phyloP scores from a whole-genome alignment of 2,113 vertebrate genomes.

The Laterallus jamaicensis region DNA sequence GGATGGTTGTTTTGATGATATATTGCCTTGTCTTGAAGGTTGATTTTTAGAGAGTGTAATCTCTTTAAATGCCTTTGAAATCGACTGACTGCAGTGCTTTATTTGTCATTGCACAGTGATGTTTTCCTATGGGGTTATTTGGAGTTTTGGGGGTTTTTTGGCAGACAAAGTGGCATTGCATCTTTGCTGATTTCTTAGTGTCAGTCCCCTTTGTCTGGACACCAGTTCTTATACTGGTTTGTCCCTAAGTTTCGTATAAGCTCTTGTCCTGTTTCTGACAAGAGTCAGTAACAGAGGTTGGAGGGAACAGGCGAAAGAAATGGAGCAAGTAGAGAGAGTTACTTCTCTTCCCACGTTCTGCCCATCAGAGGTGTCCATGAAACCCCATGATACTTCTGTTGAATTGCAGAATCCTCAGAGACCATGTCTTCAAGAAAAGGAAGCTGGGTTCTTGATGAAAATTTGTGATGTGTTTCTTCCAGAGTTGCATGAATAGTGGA shows the following conservation, averaged over 20 bases:
- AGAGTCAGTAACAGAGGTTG: background rate
- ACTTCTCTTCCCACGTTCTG: background rate
- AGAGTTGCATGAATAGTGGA: background rate
- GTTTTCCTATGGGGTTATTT: background rate
- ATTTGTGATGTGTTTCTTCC: background rate
- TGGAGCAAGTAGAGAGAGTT: background rate
- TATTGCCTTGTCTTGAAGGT: background rate
- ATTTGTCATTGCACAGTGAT: background rate
- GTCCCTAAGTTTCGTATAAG: background rate
- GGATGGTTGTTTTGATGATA: background rate
- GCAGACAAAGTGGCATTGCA: background rate
- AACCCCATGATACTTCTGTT: background rate
- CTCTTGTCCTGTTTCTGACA: background rate
- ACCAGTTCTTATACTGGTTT: background rate
- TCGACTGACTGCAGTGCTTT: background rate
- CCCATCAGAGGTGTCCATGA: fast-evolving
- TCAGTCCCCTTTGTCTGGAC: background rate
- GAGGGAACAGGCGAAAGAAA: background rate
- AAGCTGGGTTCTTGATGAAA: background rate
- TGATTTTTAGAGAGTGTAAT: background rate
- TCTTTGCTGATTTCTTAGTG: background rate
- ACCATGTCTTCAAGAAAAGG: background rate
- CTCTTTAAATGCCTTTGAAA: background rate
- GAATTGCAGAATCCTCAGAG: background rate
- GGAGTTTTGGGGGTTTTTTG: background rate